A percentile compares a stretch with the other conserved stretches of the same genome.
phyloP scores from a whole-genome alignment of 2,888 invertebrate genomes.

The Unio pictorum region DNA sequence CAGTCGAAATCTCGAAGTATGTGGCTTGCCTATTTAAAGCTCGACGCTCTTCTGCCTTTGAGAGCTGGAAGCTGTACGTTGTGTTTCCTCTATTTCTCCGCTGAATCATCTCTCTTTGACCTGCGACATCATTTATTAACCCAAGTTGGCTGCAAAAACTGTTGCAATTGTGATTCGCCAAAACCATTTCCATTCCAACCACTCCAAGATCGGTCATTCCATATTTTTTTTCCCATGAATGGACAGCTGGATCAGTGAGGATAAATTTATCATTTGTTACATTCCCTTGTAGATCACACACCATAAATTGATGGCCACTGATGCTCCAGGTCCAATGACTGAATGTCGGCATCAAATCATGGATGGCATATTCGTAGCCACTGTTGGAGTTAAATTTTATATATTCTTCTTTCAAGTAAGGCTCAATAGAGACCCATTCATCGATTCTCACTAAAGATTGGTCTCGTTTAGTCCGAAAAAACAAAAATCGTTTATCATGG shows the following conservation, averaged over 20 bases:
- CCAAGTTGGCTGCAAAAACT: slow-evolving; percentile 26
- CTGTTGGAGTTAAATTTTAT: slow-evolving; percentile 35
- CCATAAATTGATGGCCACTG: slow-evolving; percentile 29
- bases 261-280: slow-evolving; percentile 23
- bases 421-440: slow-evolving; percentile 36
- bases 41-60: slow-evolving; percentile 20
- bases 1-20: no score
- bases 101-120: slow-evolving; percentile 3
- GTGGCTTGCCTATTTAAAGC: neutral
- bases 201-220: slow-evolving; percentile 38
- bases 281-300: slow-evolving; percentile 37
- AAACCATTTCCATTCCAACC: slow-evolving; percentile 33
- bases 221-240: slow-evolving; percentile 28
- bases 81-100: slow-evolving; percentile 16
- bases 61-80: slow-evolving; percentile 27
- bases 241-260: slow-evolving; percentile 37
- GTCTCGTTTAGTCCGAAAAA: slow-evolving; percentile 26
- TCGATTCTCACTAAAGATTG: slow-evolving; percentile 19
- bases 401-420: slow-evolving; percentile 26
- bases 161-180: slow-evolving; percentile 35
- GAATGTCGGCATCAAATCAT: slow-evolving; percentile 29
- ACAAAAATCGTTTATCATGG: slow-evolving; percentile 28
- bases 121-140: slow-evolving; percentile 23
- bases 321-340: slow-evolving; percentile 39
- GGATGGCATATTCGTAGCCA: slow-evolving; percentile 26